phyloP scores from a whole-genome alignment of 2,888 invertebrate species.

The Chydorus sphaericus region DNA sequence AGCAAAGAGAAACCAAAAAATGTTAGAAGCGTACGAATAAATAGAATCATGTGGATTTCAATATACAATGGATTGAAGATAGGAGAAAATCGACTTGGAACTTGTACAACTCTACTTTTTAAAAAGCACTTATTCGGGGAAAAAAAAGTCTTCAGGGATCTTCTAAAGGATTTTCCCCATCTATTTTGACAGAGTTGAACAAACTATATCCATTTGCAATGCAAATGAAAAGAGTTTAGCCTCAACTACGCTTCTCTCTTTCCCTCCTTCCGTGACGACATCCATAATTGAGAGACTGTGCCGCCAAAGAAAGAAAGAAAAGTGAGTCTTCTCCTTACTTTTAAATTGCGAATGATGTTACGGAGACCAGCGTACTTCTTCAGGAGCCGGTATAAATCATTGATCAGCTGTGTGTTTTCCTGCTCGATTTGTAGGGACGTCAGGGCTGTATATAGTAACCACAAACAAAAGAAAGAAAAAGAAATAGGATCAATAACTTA shows the following conservation, averaged over 20 bases:
- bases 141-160: too few relatives aligned
- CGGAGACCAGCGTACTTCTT: conserved; percentile 83
- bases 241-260: too few relatives aligned
- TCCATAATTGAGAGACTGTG: neutral
- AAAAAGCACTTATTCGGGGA: too few relatives aligned
- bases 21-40: neutral
- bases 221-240: too few relatives aligned
- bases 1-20: too few relatives aligned
- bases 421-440: conserved; percentile 80
- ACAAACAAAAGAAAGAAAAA: neutral
- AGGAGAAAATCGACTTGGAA: too few relatives aligned
- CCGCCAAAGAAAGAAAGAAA: neutral
- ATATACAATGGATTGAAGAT: too few relatives aligned
- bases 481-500: neutral
- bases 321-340: conserved; percentile 39
- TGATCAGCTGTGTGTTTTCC: conserved; percentile 87
- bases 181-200: too few relatives aligned
- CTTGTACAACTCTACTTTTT: too few relatives aligned
- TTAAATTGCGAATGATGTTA: conserved; percentile 71
- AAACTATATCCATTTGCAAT: too few relatives aligned
- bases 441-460: conserved; percentile 62
- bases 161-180: too few relatives aligned
- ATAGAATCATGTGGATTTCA: too few relatives aligned
- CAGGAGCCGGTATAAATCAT: conserved; percentile 76
- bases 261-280: neutral